Base-by-base conservation (phyloP, 2,113 vertebrate species). In the Phodopus roborovskii region DNA sequence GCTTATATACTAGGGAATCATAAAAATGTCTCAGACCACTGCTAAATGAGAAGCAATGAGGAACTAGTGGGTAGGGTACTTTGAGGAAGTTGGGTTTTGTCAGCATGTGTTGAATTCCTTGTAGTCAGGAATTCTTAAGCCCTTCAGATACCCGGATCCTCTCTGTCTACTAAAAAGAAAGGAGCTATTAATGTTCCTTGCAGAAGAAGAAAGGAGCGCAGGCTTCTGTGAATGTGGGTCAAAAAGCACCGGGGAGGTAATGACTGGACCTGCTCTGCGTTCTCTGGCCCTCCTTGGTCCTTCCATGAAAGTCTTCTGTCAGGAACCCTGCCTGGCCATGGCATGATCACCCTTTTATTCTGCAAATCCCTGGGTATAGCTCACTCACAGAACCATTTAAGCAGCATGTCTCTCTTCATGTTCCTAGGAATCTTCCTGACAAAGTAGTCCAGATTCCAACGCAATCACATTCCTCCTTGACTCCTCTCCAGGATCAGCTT, bases 241-340 rank as follows among this genome's bases (percentile, higher is more conserved):
- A 97, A 96, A 88, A 97, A 96, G 95, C 96, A 95, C 96, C 96
- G 39, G 97, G 96, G 95, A 48, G 94, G 96, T 97, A 98, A 98
- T 92, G 95, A 97, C 92, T 98, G 68, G 62, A 94, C 94, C 93
- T 45, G 74, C 45, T 90, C 94, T 90, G 81, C 92, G 92, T 92
- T 94, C 95, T 90, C 75, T 0, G 39, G 94, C 91, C 92, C 92
- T 97, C 96, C 96, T 89, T 89, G 96, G 96, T 97, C 95, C 92
- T 96, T 97, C 97, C 92, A 96, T 88, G 60, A 97, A 96, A 97
- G 97, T 77, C 33, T 85, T 96, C 96, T 84, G 92, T 95, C 83
- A 89, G 94, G 75, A 97, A 89, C 92, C 96, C 88, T 66, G 95
- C 85, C 82, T 96, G 96, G 96, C 91, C 77, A 16, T 58, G 66